Conservation (phyloP, 1,140 invertebrate genomes). For the Brachionus sp. region DNA sequence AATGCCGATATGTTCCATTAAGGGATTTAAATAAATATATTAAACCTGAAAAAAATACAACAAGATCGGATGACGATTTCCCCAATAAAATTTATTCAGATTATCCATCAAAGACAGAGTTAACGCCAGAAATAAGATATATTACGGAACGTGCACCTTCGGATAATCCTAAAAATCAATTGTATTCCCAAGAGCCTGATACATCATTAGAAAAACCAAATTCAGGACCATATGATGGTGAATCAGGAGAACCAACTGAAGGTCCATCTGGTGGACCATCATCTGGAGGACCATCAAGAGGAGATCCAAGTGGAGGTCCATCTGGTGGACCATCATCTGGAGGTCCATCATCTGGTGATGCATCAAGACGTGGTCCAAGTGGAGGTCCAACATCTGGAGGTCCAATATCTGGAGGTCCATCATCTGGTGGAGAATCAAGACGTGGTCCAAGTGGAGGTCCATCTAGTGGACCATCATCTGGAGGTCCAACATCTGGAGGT, state of each 20-base stretch:
- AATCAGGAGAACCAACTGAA: not conserved
- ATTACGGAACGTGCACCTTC: not conserved
- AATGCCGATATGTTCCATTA: not conserved
- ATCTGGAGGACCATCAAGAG: not conserved
- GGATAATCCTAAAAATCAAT: not conserved
- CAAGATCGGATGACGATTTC: not conserved
- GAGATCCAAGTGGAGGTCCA: too few species aligned
- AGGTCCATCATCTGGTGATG: not conserved
- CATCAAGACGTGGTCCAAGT: not conserved
- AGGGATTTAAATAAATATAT: not conserved
- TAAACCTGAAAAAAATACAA: not conserved
- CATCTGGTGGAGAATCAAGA: too few species aligned
- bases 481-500: too few species aligned
- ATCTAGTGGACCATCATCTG: too few species aligned
- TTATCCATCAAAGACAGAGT: not conserved
- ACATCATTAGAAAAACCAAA: not conserved
- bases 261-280: not conserved
- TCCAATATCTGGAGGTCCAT: too few species aligned
- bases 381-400: not conserved
- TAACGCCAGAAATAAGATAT: not conserved
- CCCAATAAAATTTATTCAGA: not conserved
- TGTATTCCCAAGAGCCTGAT: not conserved
- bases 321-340: not conserved
- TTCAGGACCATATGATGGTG: not conserved
- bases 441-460: too few species aligned